Evolutionary conservation across 2,888 invertebrate genomes (phyloP).

Genomic region (Iselma pallidipennis): DNA sequence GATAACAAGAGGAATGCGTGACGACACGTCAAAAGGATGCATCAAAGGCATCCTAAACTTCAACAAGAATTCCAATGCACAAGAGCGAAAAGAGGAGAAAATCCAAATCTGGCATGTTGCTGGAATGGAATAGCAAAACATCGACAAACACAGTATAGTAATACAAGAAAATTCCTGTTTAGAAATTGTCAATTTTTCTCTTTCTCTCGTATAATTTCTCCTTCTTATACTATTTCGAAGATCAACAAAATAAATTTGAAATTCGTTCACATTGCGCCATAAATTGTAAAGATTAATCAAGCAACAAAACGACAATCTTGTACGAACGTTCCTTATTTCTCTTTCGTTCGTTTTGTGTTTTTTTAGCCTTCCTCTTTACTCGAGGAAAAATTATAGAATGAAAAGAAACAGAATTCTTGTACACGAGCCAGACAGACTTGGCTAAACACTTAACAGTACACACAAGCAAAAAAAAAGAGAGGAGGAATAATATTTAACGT

Average conservation of each 20-base stretch:
- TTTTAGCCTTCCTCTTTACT: slow-evolving; percentile 8
- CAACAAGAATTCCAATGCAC: not conserved
- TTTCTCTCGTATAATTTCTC: not conserved
- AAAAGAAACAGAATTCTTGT: slow-evolving; percentile 44
- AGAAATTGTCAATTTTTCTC: not conserved
- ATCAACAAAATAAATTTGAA: slow-evolving; percentile 40
- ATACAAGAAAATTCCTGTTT: not conserved
- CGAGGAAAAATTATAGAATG: slow-evolving; percentile 43
- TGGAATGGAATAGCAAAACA: not conserved
- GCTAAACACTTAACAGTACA: slow-evolving; percentile 16
- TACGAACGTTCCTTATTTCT: not conserved
- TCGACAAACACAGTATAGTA: not conserved
- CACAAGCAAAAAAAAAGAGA: not conserved
- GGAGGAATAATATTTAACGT: not conserved
- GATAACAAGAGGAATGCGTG: slow-evolving; percentile 1
- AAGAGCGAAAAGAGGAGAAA: not conserved
- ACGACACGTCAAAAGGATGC: slow-evolving; percentile 13
- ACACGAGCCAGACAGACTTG: slow-evolving; percentile 37
- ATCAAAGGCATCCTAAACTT: slow-evolving; percentile 20
- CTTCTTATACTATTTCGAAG: not conserved
- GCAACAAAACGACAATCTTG: slow-evolving; percentile 19
- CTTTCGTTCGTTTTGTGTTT: not conserved
- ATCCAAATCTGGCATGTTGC: not conserved
- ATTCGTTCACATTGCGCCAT: slow-evolving; percentile 45
- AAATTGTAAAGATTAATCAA: slow-evolving; percentile 50